These are phyloP conservation scores for Harpagifer antarcticus DNA, from an alignment of 2,797 vertebrate genomes.

Conservation along the genomic window DNA sequence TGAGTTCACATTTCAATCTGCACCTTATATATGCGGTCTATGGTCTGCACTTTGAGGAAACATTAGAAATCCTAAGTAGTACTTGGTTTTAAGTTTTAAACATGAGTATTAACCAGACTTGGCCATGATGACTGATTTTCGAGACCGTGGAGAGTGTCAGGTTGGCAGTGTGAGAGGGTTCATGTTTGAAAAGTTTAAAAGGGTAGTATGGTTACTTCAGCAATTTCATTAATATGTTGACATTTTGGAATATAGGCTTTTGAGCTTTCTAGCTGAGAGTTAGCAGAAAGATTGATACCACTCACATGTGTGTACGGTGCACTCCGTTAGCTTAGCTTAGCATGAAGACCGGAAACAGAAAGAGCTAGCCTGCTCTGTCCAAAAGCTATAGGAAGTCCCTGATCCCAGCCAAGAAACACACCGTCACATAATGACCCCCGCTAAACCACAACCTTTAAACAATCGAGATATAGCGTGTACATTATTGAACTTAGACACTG, in stretches of 20 bases:
- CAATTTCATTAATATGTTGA: background rate
- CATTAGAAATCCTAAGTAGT: background rate
- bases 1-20: conserved; percentile 32
- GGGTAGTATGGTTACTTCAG: background rate
- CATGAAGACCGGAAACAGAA: background rate
- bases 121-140: background rate
- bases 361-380: background rate
- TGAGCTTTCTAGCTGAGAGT: background rate
- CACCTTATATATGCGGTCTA: background rate
- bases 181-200: conserved; percentile 10
- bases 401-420: background rate
- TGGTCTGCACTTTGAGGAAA: conserved; percentile 16
- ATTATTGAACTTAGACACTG: background rate
- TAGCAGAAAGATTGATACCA: background rate
- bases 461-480: background rate
- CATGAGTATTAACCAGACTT: background rate
- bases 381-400: background rate
- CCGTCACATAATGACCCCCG: background rate
- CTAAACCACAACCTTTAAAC: background rate
- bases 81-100: conserved; percentile 18
- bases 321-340: background rate
- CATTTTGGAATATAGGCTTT: background rate
- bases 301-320: no score
- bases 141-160: background rate
- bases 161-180: background rate